Evolutionary conservation across 1,140 invertebrate genomes (phyloP).

Genomic region (Drosophila eugracilis): DNA sequence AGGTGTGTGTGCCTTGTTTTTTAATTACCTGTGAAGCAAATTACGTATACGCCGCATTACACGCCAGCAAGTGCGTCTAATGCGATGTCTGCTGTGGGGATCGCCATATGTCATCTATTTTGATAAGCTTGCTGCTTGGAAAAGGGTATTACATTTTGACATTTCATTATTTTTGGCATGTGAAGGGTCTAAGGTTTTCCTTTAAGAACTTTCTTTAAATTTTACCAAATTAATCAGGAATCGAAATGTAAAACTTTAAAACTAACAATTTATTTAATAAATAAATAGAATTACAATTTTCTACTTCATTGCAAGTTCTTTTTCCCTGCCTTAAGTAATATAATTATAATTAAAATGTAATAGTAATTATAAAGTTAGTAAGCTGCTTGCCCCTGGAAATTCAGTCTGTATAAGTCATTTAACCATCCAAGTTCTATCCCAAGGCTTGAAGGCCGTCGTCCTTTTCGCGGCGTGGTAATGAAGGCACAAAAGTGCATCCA

Average conservation of each 20-base stretch:
- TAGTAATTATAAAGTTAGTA: slow-evolving; percentile 1
- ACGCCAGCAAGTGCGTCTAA: slow-evolving; percentile 30
- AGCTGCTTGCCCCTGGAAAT: not conserved
- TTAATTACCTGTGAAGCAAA: slow-evolving; percentile 67
- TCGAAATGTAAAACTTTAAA: too few relatives aligned
- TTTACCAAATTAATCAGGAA: too few relatives aligned
- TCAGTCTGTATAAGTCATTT: not conserved
- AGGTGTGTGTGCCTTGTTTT: slow-evolving; percentile 36
- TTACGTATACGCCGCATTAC: slow-evolving; percentile 63
- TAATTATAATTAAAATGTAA: not conserved
- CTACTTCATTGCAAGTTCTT: too few relatives aligned
- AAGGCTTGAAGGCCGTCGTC: slow-evolving; percentile 14
- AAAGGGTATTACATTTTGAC: not conserved
- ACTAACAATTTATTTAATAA: too few relatives aligned
- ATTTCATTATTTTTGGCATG: not conserved
- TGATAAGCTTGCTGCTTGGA: not conserved
- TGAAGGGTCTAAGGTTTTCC: too few relatives aligned
- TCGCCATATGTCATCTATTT: slow-evolving; percentile 17
- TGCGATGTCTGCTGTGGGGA: slow-evolving; percentile 24
- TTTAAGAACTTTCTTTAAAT: too few relatives aligned
- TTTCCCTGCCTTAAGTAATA: not conserved
- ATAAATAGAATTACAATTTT: not conserved
- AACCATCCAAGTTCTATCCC: slow-evolving; percentile 18
- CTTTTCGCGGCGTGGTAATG: slow-evolving; percentile 28
- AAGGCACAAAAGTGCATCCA: slow-evolving; percentile 72